These are phyloP conservation scores for Lissonota sp. DNA, from an alignment of 2,888 invertebrate genomes.

Conservation along the genomic window DNA sequence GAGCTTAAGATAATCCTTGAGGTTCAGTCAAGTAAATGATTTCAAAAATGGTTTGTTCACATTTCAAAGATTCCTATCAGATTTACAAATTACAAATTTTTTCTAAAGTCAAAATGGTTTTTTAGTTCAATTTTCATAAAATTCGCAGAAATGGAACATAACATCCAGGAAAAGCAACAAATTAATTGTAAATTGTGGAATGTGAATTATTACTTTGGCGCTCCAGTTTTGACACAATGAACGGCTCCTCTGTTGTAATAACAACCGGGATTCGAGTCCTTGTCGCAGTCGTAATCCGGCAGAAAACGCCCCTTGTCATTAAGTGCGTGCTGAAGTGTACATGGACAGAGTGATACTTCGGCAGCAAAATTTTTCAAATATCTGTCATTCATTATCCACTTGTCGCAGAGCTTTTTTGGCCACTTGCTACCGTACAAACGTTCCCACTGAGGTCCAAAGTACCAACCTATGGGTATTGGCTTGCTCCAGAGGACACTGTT, in stretches of 20 bases:
- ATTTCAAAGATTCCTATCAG: too few relatives aligned
- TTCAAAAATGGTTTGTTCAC: too few relatives aligned
- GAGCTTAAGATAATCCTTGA: too few relatives aligned
- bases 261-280: slow-evolving; percentile 95
- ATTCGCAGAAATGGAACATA: too few relatives aligned
- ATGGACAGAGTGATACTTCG: slow-evolving; percentile 94
- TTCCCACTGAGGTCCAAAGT: slow-evolving; percentile 96
- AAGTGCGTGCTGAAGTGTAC: slow-evolving; percentile 94
- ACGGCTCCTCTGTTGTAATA: slow-evolving; percentile 94
- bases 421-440: slow-evolving; percentile 91
- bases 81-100: too few relatives aligned
- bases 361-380: slow-evolving; percentile 93
- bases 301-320: slow-evolving; percentile 96
- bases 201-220: slow-evolving; percentile 90
- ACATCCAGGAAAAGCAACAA: too few relatives aligned
- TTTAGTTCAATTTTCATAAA: too few relatives aligned
- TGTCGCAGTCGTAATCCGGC: slow-evolving; percentile 96
- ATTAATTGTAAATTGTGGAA: background rate
- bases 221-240: slow-evolving; percentile 96
- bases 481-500: slow-evolving; percentile 92
- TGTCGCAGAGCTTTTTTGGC: slow-evolving; percentile 93
- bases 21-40: too few relatives aligned
- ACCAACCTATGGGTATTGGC: slow-evolving; percentile 97
- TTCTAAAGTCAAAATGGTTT: too few relatives aligned
- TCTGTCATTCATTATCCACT: slow-evolving; percentile 95